Evolutionary conservation across 2,888 invertebrate species (phyloP).

Genomic region (Polydrusus tereticollis): DNA sequence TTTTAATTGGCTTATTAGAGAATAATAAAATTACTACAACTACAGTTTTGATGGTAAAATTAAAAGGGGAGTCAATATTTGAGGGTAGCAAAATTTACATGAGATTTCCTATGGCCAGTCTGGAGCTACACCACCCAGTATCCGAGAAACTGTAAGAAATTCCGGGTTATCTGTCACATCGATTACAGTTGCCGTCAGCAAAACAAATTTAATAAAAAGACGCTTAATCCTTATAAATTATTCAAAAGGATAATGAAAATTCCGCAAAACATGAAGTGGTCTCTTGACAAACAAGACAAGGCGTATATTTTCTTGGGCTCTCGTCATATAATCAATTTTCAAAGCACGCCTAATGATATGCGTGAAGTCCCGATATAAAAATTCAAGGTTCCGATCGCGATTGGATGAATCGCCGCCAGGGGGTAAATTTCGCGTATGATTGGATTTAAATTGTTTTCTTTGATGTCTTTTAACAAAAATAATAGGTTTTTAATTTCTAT

Average conservation of each 20-base stretch:
- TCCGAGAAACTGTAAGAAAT: background rate
- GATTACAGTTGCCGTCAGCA: background rate
- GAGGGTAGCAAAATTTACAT: no score
- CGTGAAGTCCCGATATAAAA: conserved; percentile 22
- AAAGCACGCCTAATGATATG: conserved; percentile 22
- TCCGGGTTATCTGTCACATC: background rate
- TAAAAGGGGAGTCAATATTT: no score
- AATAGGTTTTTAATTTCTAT: no score
- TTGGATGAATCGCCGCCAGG: background rate
- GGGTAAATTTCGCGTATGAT: background rate
- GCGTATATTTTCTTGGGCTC: conserved; percentile 9
- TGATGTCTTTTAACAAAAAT: background rate
- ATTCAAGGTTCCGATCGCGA: conserved; percentile 9
- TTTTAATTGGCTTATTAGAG: no score
- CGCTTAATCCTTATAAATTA: conserved; percentile 35
- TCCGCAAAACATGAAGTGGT: conserved; percentile 20
- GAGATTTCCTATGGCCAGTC: no score
- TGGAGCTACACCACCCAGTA: background rate
- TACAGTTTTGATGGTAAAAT: no score
- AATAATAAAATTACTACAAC: no score
- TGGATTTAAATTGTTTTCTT: background rate
- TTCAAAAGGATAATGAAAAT: conserved; percentile 27
- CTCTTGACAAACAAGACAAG: conserved; percentile 30
- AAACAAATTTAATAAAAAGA: conserved; percentile 18
- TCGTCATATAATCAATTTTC: conserved; percentile 28